phyloP scores from a whole-genome alignment of 2,797 vertebrate genomes.

The Champsocephalus esox region DNA sequence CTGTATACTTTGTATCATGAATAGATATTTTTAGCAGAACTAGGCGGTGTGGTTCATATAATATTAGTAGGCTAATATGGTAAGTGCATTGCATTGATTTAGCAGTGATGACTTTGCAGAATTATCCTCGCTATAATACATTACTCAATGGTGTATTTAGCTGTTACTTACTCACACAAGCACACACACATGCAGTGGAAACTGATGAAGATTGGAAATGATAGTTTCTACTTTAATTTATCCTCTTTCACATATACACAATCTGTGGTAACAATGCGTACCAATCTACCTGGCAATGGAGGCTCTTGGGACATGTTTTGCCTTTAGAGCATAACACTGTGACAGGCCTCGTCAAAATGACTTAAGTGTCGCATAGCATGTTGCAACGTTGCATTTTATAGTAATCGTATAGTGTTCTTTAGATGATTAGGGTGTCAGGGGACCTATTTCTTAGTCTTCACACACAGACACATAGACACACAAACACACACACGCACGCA shows the following conservation, averaged over 20 bases:
- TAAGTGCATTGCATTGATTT: constrained; percentile 54
- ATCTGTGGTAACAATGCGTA: constrained; percentile 27
- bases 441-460: constrained; percentile 27
- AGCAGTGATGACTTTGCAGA: constrained; percentile 46
- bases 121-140: constrained; percentile 23
- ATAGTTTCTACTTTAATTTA: constrained; percentile 25
- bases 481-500: neutral
- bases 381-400: constrained; percentile 25
- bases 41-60: constrained; percentile 26
- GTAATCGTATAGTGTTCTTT: constrained; percentile 28
- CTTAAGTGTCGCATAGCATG: constrained; percentile 35
- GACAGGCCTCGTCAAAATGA: constrained; percentile 39
- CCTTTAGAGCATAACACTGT: constrained; percentile 21
- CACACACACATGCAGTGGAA: constrained; percentile 11
- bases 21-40: constrained; percentile 38
- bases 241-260: constrained; percentile 41
- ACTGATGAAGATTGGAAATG: constrained; percentile 34
- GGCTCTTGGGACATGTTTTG: constrained; percentile 31
- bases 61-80: constrained; percentile 34
- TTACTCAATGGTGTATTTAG: constrained; percentile 13
- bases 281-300: constrained; percentile 14
- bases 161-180: constrained; percentile 9
- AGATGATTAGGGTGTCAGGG: constrained; percentile 23
- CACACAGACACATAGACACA: neutral
- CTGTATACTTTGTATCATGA: constrained; percentile 1